Evolutionary conservation across 2,113 vertebrate species (phyloP), one percentile per base, ranked within the genome.

Genomic region (Glareola pratincola): DNA sequence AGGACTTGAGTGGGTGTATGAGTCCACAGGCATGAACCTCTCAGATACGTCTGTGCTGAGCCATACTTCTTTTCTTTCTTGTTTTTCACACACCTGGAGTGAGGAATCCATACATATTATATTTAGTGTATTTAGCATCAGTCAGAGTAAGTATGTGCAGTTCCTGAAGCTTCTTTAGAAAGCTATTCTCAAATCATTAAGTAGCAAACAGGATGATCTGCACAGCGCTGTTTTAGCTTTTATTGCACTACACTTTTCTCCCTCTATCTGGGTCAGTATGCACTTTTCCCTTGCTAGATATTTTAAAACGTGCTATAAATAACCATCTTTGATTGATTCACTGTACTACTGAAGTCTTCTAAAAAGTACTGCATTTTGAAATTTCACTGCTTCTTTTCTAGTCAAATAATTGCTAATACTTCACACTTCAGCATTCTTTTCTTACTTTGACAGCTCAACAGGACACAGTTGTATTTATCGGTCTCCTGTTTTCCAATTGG

Each of bases 271-370:
- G 90, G 90, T 59, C 72, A 92, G 56, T n/a, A 43, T 7, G 16
- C 26, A 66, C 36, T 75, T 84, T 82, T 90, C 34, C 22, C 17
- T 57, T 72, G 63, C 8, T 57, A 80, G 59, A 17, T 81, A 72
- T 71, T 95, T 71, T 67, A 47, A 90, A 90, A 72, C 41, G 21
- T 67, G 47, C 39, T 93, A 80, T 84, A 94, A 94, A 95, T 88
- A 93, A 43, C 13, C 29, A 75, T 43, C 30, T 86, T 80, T 90
- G 87, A 74, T 84, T 84, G 83, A 83, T 80, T 80, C 36, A 63
- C 30, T 75, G 22, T 47, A 72, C 20, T 86, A 62, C 47, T 86
- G 68, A 93, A 24, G 9, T 92, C 71, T 74, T 88, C 41, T 71
- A 43, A 81, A 74, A 77, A 26, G 41, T 34, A 66, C 19, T 67